Base-by-base conservation (phyloP, 2,888 invertebrate species). In the Drosophila prostipennis region DNA sequence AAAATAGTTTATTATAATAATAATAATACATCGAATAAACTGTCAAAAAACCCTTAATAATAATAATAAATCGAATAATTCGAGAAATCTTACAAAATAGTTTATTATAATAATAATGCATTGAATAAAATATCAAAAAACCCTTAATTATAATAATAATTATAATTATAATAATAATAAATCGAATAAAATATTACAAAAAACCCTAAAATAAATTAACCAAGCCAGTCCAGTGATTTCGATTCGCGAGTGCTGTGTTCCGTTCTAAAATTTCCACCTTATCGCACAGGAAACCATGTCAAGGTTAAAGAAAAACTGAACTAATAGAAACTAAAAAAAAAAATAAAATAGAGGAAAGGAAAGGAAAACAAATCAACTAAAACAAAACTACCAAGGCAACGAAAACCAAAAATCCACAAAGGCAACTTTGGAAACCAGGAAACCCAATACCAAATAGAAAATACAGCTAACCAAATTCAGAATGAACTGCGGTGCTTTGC, bases 401-500 rank as follows among this genome's bases (percentile, higher is more conserved):
- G 59, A 23, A 76, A 74, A 68, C 70, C 72, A 82, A 75, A 63
- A 77, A 46, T 48, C 26, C 40, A n/a, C 40, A 72, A 68, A 55
- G 72, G 58, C 74, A 83, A 84, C 73, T 43, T 11, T 42, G 60
- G 58, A n/a, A n/a, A n/a, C 39, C 16, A 63, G 46, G 43, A 46
- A 61, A 59, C 34, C 48, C 54, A 55, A 43, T 61, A 59, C 37
- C 48, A 59, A 55, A 43, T 61, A 58, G 6, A 34, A 14, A 52
- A 36, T 7, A 34, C 42, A 43, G 29, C 57, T 48, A 68, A 51
- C 64, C 51, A 58, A 70, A 55, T 49, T 56, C 63, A 69, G 43
- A 59, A 92, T 92, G 92, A 92, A 92, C 86, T 92, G 92, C 82
- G 91, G 91, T 70, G 91, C 91, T 59, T 84, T 91, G 80, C 89